Percentiles rank a stretch among this genome's conserved stretches.
phyloP scores from a whole-genome alignment of 2,888 invertebrate species.

The Parelbella ahira region DNA sequence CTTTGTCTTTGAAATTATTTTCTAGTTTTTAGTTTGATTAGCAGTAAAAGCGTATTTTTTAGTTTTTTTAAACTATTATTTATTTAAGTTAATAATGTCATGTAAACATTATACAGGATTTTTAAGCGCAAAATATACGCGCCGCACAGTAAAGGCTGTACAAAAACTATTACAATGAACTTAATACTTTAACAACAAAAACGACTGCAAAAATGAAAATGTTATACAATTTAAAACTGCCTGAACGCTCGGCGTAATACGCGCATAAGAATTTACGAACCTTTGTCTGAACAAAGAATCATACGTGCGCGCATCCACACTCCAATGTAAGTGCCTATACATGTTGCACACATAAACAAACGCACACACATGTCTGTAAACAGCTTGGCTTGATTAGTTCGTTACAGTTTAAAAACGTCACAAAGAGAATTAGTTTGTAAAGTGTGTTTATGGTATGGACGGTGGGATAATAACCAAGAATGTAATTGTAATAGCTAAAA shows the following conservation, averaged over 20 bases:
- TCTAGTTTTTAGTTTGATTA: no score
- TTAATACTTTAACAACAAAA: no score
- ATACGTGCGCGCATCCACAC: constrained; percentile 34
- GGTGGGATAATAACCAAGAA: neutral
- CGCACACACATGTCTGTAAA: constrained; percentile 10
- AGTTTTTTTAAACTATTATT: no score
- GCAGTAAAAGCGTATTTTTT: no score
- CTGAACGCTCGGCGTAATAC: constrained; percentile 14
- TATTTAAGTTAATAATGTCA: no score
- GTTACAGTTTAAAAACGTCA: constrained; percentile 8
- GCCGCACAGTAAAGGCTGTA: no score
- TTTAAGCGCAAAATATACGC: no score
- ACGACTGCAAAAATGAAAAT: constrained; percentile 12
- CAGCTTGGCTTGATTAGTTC: constrained; percentile 18
- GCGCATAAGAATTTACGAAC: constrained; percentile 32
- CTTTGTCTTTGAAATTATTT: no score
- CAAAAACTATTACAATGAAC: no score
- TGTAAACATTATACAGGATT: no score
- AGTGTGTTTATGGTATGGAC: neutral
- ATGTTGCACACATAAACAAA: constrained; percentile 24
- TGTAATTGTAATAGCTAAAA: no score
- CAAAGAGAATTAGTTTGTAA: constrained; percentile 10
- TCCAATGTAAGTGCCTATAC: constrained; percentile 15
- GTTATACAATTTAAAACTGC: constrained; percentile 14
- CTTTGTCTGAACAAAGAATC: constrained; percentile 45